Conservation (phyloP, 1,140 invertebrate species). For the Liolophura sinensis region DNA sequence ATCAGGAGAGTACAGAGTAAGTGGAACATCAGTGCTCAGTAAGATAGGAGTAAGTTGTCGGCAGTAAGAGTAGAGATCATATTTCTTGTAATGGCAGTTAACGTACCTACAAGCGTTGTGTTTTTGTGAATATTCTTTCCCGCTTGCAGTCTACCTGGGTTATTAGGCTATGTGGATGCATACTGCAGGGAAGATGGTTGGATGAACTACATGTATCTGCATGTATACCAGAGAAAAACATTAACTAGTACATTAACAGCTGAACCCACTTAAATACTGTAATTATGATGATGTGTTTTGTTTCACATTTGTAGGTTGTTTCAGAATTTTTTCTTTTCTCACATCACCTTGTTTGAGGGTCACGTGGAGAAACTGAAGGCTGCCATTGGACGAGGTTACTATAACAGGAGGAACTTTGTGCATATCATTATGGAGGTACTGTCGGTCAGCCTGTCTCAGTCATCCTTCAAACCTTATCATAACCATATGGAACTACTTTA, state of each 20-base stretch:
- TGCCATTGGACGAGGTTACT: slow-evolving; percentile 58
- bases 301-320: slow-evolving; percentile 35
- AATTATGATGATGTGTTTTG: background rate
- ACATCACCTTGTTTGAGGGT: slow-evolving; percentile 77
- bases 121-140: no score
- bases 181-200: no score
- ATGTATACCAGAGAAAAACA: no score
- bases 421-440: slow-evolving; percentile 66
- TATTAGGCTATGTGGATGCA: no score
- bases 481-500: no score
- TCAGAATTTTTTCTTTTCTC: slow-evolving; percentile 73
- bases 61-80: slow-evolving; percentile 11
- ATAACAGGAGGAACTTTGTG: slow-evolving; percentile 65
- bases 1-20: slow-evolving; percentile 24
- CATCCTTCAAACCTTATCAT: no score
- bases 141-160: no score
- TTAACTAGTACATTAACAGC: background rate
- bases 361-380: slow-evolving; percentile 74
- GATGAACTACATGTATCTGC: no score
- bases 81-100: no score
- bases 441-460: no score
- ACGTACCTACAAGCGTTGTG: no score
- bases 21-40: background rate
- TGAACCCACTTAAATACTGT: no score
- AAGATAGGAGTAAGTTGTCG: background rate